A percentile compares a stretch with the other conserved stretches of the same genome.
Conservation (phyloP, 2,113 vertebrate genomes). For the Spermophilus dauricus region DNA sequence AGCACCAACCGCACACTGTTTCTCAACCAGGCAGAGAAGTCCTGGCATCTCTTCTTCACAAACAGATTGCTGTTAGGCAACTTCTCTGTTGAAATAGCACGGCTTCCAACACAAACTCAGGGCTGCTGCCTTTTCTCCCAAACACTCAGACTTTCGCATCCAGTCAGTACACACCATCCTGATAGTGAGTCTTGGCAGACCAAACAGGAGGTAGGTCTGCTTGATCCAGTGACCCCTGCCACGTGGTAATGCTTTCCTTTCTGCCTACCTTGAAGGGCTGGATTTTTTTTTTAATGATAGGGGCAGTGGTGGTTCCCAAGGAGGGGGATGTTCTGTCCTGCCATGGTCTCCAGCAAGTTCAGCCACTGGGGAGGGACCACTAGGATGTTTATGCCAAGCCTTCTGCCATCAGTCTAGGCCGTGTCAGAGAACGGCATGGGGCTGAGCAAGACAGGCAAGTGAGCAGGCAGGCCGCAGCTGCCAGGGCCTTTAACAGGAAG, state of each 20-base stretch:
- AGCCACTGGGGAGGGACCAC: too few relatives aligned
- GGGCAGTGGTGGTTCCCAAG: neutral
- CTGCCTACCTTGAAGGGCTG: neutral
- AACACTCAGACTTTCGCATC: too few relatives aligned
- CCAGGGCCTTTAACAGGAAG: neutral
- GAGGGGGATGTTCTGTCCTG: neutral
- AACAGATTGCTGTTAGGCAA: constrained; percentile 60
- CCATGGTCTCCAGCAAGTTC: neutral
- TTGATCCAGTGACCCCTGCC: neutral
- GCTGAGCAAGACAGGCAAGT: neutral
- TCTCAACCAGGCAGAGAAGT: constrained; percentile 72
- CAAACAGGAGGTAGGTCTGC: neutral
- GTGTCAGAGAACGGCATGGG: neutral
- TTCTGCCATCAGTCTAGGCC: neutral
- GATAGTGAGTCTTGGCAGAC: neutral
- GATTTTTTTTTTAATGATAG: neutral
- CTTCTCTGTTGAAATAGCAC: constrained; percentile 23
- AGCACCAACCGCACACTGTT: constrained; percentile 42
- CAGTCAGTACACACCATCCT: too few relatives aligned
- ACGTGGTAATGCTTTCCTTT: neutral
- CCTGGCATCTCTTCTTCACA: constrained; percentile 42
- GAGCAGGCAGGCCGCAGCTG: neutral
- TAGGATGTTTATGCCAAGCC: neutral
- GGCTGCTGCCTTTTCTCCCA: neutral
- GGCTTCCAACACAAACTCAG: neutral